Conservation (phyloP, 2,888 invertebrate species). For the Bembecia ichneumoniformis region DNA sequence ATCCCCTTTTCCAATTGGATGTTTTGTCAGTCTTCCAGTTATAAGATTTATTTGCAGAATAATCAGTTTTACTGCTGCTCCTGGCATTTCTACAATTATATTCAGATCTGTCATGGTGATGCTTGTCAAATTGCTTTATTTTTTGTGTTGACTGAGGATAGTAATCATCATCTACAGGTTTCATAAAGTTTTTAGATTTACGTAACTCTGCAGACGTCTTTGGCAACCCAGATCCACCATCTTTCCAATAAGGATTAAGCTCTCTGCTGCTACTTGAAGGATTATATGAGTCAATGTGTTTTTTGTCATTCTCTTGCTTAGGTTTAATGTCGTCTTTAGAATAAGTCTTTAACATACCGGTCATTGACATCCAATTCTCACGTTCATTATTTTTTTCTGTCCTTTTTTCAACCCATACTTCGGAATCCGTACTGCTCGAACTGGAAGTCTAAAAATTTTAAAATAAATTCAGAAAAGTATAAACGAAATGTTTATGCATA, state of each 20-base stretch:
- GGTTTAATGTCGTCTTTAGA: slow-evolving; percentile 59
- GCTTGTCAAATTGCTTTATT: slow-evolving; percentile 9
- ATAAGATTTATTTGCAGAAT: slow-evolving; percentile 12
- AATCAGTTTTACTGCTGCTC: slow-evolving; percentile 4
- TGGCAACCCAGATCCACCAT: slow-evolving; percentile 89
- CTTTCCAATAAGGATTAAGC: slow-evolving; percentile 93
- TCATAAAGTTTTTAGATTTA: slow-evolving; percentile 44
- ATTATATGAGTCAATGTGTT: slow-evolving; percentile 74
- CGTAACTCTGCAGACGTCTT: slow-evolving; percentile 42
- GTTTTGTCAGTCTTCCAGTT: slow-evolving; percentile 29
- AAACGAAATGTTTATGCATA: not conserved
- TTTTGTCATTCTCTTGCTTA: slow-evolving; percentile 62
- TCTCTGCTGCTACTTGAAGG: slow-evolving; percentile 82
- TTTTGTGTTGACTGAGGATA: slow-evolving; percentile 20
- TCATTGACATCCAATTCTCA: slow-evolving; percentile 87
- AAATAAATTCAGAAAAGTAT: slow-evolving; percentile 2
- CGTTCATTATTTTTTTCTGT: slow-evolving; percentile 38
- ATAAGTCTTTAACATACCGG: slow-evolving; percentile 62
- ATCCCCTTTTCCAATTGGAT: not conserved
- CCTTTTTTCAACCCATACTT: slow-evolving; percentile 76
- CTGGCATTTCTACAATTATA: not conserved
- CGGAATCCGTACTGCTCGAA: slow-evolving; percentile 42
- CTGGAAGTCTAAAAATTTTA: slow-evolving; percentile 35
- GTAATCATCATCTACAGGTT: slow-evolving; percentile 47
- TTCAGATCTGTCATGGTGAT: slow-evolving; percentile 8